Percentiles rank a stretch among this genome's conserved stretches.
phyloP scores from a whole-genome alignment of 2,888 invertebrate species.

The Nephrotoma guestfalica region DNA sequence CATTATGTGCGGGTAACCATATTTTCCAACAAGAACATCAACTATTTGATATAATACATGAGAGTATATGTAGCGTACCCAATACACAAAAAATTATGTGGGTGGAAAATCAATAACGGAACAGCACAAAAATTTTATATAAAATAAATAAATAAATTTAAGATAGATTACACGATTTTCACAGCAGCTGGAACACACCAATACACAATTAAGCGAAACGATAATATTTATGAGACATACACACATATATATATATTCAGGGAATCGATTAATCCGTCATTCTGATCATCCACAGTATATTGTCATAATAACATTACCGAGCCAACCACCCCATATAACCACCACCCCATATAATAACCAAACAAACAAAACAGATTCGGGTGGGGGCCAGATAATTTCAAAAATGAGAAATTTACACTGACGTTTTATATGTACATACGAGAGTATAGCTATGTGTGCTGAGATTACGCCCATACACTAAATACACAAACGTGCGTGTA shows the following conservation, averaged over 20 bases:
- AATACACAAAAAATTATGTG: not conserved
- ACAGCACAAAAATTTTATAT: not conserved
- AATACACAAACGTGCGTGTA: not conserved
- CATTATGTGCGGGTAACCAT: not conserved
- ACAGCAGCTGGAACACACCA: not conserved
- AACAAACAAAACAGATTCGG: not conserved
- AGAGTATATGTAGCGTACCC: too few relatives aligned
- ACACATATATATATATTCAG: not conserved
- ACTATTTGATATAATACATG: not conserved
- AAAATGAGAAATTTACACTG: not conserved
- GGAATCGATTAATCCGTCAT: not conserved
- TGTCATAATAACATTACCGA: not conserved
- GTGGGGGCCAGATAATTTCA: not conserved
- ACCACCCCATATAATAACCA: not conserved
- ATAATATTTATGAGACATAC: not conserved
- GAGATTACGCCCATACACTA: not conserved
- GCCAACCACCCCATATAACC: not conserved
- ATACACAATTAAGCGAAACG: not conserved
- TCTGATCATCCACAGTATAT: not conserved
- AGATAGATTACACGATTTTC: not conserved
- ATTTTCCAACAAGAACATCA: not conserved
- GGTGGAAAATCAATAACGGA: not conserved
- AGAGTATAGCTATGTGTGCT: not conserved
- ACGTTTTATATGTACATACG: not conserved
- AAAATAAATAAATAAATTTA: not conserved